Evolutionary conservation across 2,113 vertebrate genomes (phyloP).

Genomic region (Edolisoma coerulescens): DNA sequence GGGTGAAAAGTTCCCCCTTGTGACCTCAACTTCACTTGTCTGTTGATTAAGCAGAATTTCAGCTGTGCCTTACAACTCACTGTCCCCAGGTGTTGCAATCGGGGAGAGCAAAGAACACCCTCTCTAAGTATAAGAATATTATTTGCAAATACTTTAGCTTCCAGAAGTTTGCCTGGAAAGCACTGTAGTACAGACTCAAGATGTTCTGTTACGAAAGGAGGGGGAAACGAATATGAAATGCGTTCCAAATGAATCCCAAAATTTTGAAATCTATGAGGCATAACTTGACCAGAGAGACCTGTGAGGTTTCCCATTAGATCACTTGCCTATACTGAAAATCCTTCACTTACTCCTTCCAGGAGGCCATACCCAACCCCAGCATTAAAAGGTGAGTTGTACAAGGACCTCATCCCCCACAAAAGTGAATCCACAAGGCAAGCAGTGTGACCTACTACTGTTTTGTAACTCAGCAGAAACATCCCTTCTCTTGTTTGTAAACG

Average conservation of each 20-base stretch:
- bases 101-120: not conserved
- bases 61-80: not conserved
- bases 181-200: not conserved
- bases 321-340: not conserved
- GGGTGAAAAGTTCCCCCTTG: not conserved
- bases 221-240: not conserved
- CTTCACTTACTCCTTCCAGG: not conserved
- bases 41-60: conserved; percentile 12
- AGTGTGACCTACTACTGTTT: not conserved
- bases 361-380: not conserved
- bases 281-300: not conserved
- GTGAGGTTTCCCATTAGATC: not conserved
- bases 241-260: not conserved
- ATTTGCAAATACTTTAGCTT: not conserved
- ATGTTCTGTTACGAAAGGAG: not conserved
- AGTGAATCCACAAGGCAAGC: not conserved
- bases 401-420: not conserved
- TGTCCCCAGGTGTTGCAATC: conserved; percentile 8
- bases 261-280: not conserved
- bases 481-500: not conserved
- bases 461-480: not conserved
- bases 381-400: not conserved
- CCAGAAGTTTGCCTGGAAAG: not conserved
- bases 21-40: not conserved
- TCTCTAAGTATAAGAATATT: not conserved